Conservation (phyloP, 2,888 invertebrate species). For the Drosophila suboccidentalis region DNA sequence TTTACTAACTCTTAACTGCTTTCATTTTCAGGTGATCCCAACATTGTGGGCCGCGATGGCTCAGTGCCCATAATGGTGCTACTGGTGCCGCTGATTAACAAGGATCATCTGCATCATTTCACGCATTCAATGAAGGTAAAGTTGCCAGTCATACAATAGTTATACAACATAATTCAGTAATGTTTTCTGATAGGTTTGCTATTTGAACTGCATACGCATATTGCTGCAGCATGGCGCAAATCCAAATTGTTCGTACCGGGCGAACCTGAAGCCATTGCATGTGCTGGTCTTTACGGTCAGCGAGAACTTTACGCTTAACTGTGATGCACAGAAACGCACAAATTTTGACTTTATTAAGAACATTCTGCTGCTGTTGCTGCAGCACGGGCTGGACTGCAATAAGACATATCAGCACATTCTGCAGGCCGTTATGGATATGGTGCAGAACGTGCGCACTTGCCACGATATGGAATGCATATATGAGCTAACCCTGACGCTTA, state of each 20-base stretch:
- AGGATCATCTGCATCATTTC: slow-evolving; percentile 90
- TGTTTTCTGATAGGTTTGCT: slow-evolving; percentile 87
- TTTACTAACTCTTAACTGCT: background rate
- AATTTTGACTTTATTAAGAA: slow-evolving; percentile 91
- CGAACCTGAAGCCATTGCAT: slow-evolving; percentile 90
- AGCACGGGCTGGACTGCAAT: slow-evolving; percentile 90
- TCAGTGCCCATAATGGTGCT: slow-evolving; percentile 91
- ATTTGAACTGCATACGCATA: slow-evolving; percentile 90
- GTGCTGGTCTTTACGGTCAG: slow-evolving; percentile 90
- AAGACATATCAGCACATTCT: slow-evolving; percentile 90
- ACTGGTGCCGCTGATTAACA: slow-evolving; percentile 91
- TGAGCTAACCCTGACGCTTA: slow-evolving; percentile 89
- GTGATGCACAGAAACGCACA: slow-evolving; percentile 89
- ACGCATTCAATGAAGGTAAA: slow-evolving; percentile 90
- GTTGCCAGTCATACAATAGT: background rate
- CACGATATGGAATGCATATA: slow-evolving; percentile 90
- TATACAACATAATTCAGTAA: background rate
- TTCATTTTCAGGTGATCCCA: slow-evolving; percentile 87
- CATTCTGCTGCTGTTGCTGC: slow-evolving; percentile 88
- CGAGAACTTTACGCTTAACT: slow-evolving; percentile 89
- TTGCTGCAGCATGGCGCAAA: slow-evolving; percentile 90
- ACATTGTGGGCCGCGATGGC: slow-evolving; percentile 90
- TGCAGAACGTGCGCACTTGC: slow-evolving; percentile 89
- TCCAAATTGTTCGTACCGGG: slow-evolving; percentile 90
- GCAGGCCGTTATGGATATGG: slow-evolving; percentile 90